Base-by-base conservation (phyloP, 2,113 vertebrate species). In the Proteles cristata region DNA sequence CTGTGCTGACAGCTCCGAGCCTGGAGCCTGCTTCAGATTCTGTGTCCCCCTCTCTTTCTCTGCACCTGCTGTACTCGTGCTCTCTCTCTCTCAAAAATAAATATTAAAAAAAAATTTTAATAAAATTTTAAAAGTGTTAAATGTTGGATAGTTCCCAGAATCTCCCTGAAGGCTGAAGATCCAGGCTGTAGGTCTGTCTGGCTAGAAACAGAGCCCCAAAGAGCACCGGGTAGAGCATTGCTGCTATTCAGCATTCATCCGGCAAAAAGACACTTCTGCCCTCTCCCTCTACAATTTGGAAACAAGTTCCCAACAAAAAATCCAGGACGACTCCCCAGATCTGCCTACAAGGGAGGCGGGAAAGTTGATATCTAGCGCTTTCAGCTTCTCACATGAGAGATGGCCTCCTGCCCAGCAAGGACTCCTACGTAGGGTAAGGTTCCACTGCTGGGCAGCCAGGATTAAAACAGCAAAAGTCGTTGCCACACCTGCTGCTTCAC, bases 371-470 rank as follows among this genome's bases (percentile, higher is more conserved):
- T 55, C 50, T 50, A 35, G 55, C 19, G 53, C 83, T 81, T 92
- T 68, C 17, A 48, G n/a, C 53, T 53, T 88, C 79, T 95, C 79
- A 31, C 33, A n/a, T 61, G 71, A 17, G 28, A 88, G 68, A 65
- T n/a, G 45, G 61, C 53, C 79, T 94, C 39, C n/a, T 85, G 66
- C 71, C 92, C 65, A 28, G 19, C 33, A 82, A 68, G n/a, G 91
- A 94, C 43, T n/a, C 15, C 65, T 89, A 23, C 69, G 12, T 8
- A n/a, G 53, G 21, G 93, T n/a, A 35, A 66, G 53, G 65, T 80
- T 93, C 79, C 89, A 96, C 55, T 17, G 45, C 31, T 19, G 74
- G 69, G 74, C 77, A 89, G 65, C 83, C 88, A 74, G 69, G 73
- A 55, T 74, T 11, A 68, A 73, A 89, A 21, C n/a, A 74, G 77